Base-by-base conservation (phyloP, 2,888 invertebrate genomes). In the Sinelater perroti region DNA sequence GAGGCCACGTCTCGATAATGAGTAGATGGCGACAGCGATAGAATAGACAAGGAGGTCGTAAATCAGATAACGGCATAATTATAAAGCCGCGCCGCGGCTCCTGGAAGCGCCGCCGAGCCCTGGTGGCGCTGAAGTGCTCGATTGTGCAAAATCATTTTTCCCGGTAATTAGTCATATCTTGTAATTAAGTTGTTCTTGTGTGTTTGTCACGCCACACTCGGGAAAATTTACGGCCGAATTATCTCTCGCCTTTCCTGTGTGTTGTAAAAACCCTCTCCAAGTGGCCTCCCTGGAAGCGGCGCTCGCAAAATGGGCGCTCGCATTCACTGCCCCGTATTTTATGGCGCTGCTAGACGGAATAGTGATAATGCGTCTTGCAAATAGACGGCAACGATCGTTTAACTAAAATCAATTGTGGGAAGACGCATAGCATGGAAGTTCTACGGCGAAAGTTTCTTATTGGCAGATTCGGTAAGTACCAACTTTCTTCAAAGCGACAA, bases 151-250 rank as follows among this genome's bases (percentile, higher is more conserved):
- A 24, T 46, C 30, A 33, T 45, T 54, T 47, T 55, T 31, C 24
- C 14, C 33, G 45, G 60, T 60, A 60, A 60, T 57, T 60, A 56
- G 36, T 56, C 49, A 60, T 60, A 50, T 51, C 45, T 38, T 40
- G 56, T 56, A 60, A 51, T 60, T 60, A 60, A 60, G 56, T 47
- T 47, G 44, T 49, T 60, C 46, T 45, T 50, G 54, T 59, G 58
- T 54, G 50, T 47, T 46, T 55, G 50, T 59, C 55, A 59, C 56
- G 49, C 42, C 55, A 55, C 55, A 55, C 40, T 55, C 50, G 36
- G 35, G 44, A 16, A 36, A 33, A 59, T 59, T 59, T 55, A 58
- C 42, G 45, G 42, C 16, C 40, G 54, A 35, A 47, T 58, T 58
- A 58, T 58, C 58, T 58, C 38, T 40, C 24, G 16, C 47, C 40